These are phyloP conservation scores for Parnassius apollo DNA, from an alignment of 2,888 invertebrate genomes.

Conservation along the genomic window DNA sequence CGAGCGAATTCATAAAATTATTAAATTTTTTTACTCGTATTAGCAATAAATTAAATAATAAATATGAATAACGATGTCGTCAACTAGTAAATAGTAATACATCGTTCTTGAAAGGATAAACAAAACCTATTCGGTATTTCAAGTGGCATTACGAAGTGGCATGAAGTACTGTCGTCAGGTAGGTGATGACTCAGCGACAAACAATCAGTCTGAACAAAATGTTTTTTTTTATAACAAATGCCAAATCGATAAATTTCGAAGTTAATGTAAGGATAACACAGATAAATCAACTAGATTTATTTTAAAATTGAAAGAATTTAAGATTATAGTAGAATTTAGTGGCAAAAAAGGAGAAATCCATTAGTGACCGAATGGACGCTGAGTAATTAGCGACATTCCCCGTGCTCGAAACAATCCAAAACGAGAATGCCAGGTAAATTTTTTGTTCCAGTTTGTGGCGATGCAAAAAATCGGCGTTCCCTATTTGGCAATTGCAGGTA, in stretches of 20 bases:
- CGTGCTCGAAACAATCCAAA: constrained; percentile 35
- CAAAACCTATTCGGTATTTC: constrained; percentile 45
- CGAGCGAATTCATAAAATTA: no score
- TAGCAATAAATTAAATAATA: no score
- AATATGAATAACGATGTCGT: background rate
- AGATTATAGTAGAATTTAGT: no score
- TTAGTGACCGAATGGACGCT: background rate
- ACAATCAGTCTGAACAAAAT: constrained; percentile 22
- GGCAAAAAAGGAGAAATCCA: no score
- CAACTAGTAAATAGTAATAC: background rate
- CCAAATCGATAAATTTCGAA: constrained; percentile 21
- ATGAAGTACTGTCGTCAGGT: constrained; percentile 64
- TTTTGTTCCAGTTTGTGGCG: constrained; percentile 36
- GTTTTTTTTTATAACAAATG: constrained; percentile 20
- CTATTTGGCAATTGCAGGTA: constrained; percentile 66
- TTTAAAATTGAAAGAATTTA: no score
- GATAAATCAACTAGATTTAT: constrained; percentile 37
- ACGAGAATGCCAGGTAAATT: constrained; percentile 57
- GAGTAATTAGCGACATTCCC: constrained; percentile 18
- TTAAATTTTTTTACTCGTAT: no score
- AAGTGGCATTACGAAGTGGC: constrained; percentile 65
- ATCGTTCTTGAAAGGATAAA: constrained; percentile 60
- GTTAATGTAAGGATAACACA: constrained; percentile 24
- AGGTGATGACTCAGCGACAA: constrained; percentile 59
- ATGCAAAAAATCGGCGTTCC: constrained; percentile 36